phyloP scores from a whole-genome alignment of 2,888 invertebrate species.

The Papilio protenor region DNA sequence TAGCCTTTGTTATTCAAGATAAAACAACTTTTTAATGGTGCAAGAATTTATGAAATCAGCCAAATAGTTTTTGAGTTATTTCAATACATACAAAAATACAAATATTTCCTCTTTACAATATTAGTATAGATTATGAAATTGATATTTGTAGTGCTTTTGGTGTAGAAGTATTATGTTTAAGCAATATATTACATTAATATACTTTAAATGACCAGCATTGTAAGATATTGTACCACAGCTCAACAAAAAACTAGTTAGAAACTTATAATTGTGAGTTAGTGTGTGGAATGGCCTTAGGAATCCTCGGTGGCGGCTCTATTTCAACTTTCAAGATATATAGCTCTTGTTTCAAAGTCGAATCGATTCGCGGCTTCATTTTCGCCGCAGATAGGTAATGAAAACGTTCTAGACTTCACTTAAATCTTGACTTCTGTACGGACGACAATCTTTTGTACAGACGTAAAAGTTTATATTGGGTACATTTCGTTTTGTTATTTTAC shows the following conservation, averaged over 20 bases:
- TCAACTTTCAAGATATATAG: constrained; percentile 64
- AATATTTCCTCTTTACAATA: no score
- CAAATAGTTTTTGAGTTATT: no score
- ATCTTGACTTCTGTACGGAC: constrained; percentile 49
- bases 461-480: constrained; percentile 49
- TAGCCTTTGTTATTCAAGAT: no score
- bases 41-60: no score
- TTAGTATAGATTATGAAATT: no score
- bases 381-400: constrained; percentile 58
- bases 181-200: neutral
- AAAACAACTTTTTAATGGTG: no score
- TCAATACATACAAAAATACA: no score
- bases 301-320: constrained; percentile 40
- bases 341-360: constrained; percentile 70
- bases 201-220: neutral
- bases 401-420: constrained; percentile 49
- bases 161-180: neutral
- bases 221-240: neutral
- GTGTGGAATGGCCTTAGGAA: constrained; percentile 29
- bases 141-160: no score
- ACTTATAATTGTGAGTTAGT: constrained; percentile 13
- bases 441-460: constrained; percentile 35
- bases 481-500: neutral
- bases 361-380: constrained; percentile 60
- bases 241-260: constrained; percentile 8